Conservation (phyloP, 2,113 vertebrate genomes). For the Paracyprichromis sp. region DNA sequence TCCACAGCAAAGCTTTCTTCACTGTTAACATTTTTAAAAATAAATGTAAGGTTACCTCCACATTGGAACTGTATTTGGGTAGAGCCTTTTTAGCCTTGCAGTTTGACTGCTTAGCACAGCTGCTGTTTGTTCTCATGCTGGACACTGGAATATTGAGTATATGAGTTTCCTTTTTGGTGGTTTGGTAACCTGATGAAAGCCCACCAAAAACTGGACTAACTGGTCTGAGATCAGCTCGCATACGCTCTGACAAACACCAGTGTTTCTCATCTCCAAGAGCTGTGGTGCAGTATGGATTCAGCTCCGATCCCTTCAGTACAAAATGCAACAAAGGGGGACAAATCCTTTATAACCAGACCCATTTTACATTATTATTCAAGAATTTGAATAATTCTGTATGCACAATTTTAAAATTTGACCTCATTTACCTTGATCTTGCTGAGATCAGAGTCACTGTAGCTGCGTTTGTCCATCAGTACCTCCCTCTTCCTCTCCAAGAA, state of each 20-base stretch:
- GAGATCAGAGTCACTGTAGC: conserved; percentile 76
- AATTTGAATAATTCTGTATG: neutral
- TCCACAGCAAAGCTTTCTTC: neutral
- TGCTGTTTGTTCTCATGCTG: neutral
- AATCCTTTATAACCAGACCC: neutral
- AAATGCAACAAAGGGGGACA: neutral
- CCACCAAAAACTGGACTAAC: neutral
- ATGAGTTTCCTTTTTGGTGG: neutral
- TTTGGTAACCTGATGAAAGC: neutral
- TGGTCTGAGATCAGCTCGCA: conserved; percentile 16
- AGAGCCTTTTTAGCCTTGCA: conserved; percentile 21
- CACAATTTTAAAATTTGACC: conserved; percentile 12
- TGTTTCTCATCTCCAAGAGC: conserved; percentile 15
- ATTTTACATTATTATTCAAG: neutral
- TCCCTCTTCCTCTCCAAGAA: conserved; percentile 66
- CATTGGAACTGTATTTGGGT: conserved; percentile 54
- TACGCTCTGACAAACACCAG: conserved; percentile 22
- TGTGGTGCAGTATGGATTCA: conserved; percentile 9
- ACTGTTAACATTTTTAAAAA: neutral
- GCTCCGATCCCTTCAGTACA: conserved; percentile 44
- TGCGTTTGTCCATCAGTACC: conserved; percentile 64
- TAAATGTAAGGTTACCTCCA: conserved; percentile 51
- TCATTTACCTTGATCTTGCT: conserved; percentile 55
- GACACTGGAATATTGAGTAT: neutral
- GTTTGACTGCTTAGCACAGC: conserved; percentile 21